Base-by-base conservation (phyloP, 1,140 invertebrate genomes). In the Mya arenaria region DNA sequence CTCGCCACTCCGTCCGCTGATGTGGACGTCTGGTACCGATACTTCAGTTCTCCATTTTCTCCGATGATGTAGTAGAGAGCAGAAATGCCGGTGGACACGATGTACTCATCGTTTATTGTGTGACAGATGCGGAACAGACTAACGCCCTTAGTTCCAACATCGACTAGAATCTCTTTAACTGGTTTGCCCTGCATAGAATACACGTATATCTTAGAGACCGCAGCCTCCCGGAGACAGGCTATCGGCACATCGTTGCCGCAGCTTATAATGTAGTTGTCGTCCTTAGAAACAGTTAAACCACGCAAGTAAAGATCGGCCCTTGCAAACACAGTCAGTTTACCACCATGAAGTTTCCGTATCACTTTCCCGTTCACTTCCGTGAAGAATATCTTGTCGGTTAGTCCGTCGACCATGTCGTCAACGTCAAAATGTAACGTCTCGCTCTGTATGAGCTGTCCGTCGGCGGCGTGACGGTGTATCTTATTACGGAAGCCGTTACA, bases 391-490 rank as follows among this genome's bases (percentile, higher is more conserved):
- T 6, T n/a, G 34, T 56, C 77, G 25, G 8, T 37, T n/a, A 48
- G 23, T 71, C 63, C 77, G 19, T 80, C 52, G 10, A 68, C 65
- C 77, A 80, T 80, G 25, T 80, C 77, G 25, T 80, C 77, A 1
- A 80, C 77, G 37, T 80, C 77, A 48, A 80, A 80, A 30, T 80
- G 52, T 13, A 80, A 28, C 15, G 66, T 80, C 39, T 80, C 77
- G 28, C 34, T 80, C 17, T 80, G 77, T 4, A 69, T 25, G 30
- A 69, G 63, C 6, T 69, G 37, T 36, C 65, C 77, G 10, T 60
- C 52, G 4, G 19, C 15, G 41, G 52, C 52, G 48, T 60, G 71
- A 15, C 48, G 41, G 23, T 80, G 66, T 2, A 80, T 80, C 17
- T 48, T 68, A 36, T 80, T 80, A 10, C 48, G 52, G 77, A 58